These are phyloP conservation scores for Pseudoatta argentina DNA, from an alignment of 1,140 invertebrate species.

Conservation along the genomic window DNA sequence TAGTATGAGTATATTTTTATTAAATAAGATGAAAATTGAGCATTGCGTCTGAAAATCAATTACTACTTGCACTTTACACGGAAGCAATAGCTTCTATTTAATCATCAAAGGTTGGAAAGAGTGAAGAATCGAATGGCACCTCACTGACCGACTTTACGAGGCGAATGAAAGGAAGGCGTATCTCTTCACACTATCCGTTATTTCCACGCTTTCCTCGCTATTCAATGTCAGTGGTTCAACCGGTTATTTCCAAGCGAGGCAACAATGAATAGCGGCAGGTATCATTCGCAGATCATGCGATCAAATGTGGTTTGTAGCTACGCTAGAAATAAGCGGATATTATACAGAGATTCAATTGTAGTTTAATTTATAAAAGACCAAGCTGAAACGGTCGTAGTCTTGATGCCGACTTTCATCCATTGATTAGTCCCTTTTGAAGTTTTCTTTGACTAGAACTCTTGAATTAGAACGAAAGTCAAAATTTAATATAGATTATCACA, in stretches of 20 bases:
- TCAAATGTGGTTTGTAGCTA: not conserved
- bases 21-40: not conserved
- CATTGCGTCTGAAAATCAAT: conserved; percentile 11
- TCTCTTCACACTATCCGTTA: conserved; percentile 21
- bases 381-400: not conserved
- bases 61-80: not conserved
- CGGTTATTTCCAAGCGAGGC: conserved; percentile 30
- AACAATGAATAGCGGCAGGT: conserved; percentile 5
- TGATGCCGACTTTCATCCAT: not conserved
- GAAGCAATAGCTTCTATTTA: conserved; percentile 11
- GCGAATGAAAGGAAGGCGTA: conserved; percentile 22
- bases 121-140: not conserved
- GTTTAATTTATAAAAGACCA: conserved; percentile 49
- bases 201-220: conserved; percentile 33
- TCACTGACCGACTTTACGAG: not conserved
- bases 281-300: not conserved
- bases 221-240: conserved; percentile 49
- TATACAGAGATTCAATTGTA: conserved; percentile 26
- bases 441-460: conserved; percentile 24
- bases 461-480: not conserved
- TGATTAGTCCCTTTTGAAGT: conserved; percentile 42
- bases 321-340: not conserved
- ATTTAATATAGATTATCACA: conserved; percentile 7
- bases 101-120: not conserved
- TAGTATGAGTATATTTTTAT: not conserved